Conservation (phyloP, 2,113 vertebrate genomes). For the Nipponia nippon region DNA sequence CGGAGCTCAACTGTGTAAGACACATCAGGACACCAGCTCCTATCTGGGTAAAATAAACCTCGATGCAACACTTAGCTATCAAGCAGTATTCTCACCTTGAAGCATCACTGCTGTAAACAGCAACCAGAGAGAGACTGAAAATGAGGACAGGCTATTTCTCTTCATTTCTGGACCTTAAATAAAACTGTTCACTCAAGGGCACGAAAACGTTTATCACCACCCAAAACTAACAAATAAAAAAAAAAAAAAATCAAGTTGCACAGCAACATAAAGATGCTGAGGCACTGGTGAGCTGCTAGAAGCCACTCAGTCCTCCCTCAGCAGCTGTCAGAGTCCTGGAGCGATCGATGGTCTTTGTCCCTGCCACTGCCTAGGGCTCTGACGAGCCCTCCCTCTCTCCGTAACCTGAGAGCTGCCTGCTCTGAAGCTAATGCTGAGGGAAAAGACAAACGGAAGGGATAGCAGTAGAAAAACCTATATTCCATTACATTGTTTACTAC, state of each 20-base stretch:
- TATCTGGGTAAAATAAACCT: background rate
- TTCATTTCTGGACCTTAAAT: background rate
- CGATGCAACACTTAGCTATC: background rate
- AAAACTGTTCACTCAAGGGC: background rate
- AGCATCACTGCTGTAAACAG: constrained; percentile 42
- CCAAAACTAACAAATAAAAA: background rate
- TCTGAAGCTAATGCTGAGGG: background rate
- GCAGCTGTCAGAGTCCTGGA: background rate
- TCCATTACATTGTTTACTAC: background rate
- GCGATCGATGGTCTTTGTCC: background rate
- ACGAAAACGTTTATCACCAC: background rate
- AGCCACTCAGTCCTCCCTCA: background rate
- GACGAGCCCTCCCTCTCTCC: background rate
- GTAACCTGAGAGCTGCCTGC: constrained; percentile 63
- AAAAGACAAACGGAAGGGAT: background rate
- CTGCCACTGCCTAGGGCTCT: background rate
- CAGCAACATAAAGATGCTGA: background rate
- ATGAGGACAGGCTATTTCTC: constrained; percentile 19
- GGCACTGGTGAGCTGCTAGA: background rate
- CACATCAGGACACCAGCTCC: background rate
- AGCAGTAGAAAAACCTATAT: background rate
- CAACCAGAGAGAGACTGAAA: constrained; percentile 36
- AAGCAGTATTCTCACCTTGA: constrained; percentile 66
- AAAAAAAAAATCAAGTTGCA: background rate
- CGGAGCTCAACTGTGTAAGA: background rate